Evolutionary conservation across 92 coral and sea anemone genomes (phyloP).

Genomic region (Phenganax marumi): DNA sequence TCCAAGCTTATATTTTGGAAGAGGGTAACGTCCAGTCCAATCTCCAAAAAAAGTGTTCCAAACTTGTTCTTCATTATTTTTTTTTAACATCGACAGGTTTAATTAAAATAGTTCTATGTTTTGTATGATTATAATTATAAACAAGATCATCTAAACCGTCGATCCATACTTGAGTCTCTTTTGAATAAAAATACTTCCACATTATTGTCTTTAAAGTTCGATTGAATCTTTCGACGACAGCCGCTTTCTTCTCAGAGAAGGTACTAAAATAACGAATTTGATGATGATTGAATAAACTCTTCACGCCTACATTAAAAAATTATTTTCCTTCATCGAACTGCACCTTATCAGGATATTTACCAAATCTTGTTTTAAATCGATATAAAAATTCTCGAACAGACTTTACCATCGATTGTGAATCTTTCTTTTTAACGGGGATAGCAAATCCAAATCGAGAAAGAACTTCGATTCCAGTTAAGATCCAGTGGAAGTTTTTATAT

Average conservation of each 20-base stretch:
- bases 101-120: slow-evolving; percentile 38
- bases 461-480: slow-evolving; percentile 27
- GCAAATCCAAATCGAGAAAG: slow-evolving; percentile 21
- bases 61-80: slow-evolving; percentile 34
- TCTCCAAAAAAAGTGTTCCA: slow-evolving; percentile 43
- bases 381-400: neutral
- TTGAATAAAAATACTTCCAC: slow-evolving; percentile 40
- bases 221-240: slow-evolving; percentile 28
- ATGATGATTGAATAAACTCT: slow-evolving; percentile 7
- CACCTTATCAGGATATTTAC: neutral
- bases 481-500: slow-evolving; percentile 27
- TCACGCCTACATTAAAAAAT: neutral
- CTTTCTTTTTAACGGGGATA: neutral
- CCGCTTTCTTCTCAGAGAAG: slow-evolving; percentile 15
- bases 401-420: neutral
- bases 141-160: slow-evolving; percentile 35
- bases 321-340: slow-evolving; percentile 9
- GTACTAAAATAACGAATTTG: slow-evolving; percentile 25
- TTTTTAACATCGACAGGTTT: slow-evolving; percentile 37
- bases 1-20: no score
- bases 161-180: slow-evolving; percentile 34
- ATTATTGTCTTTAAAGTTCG: slow-evolving; percentile 10
- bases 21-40: slow-evolving; percentile 32
- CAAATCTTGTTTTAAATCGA: slow-evolving; percentile 4
- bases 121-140: slow-evolving; percentile 36